Evolutionary conservation across 2,888 invertebrate genomes (phyloP), one percentile per base, ranked within the genome.

Genomic region (Allacma fusca): DNA sequence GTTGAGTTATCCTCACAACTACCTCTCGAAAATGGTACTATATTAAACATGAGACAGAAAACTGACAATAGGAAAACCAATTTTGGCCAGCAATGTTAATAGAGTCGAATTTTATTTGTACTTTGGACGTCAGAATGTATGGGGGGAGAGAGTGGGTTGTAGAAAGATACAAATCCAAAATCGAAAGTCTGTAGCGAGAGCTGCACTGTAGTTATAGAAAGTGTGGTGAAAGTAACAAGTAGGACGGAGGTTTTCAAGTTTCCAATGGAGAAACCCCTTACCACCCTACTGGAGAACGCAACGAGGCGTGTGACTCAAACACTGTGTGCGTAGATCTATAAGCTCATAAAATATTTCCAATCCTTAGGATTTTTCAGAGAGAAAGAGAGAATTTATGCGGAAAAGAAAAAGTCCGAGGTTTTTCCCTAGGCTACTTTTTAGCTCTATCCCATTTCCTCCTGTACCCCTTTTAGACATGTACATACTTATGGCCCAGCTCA

Each of bases 321-420:
- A 5, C 50, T 50, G 16, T 50, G n/a, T 5, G 4, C 16, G n/a
- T 50, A 50, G 50, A 50, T 50, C 9, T n/a, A 50, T 50, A 50
- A 50, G 50, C 50, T 50, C 50, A 50, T 50, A 50, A 50, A 50
- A 50, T 50, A 50, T 50, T 50, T 50, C 50, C 50, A 50, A 50
- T 50, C 50, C 50, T 50, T 50, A 12, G 50, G 50, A 50, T 50
- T 50, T 50, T 50, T 50, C 2, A 50, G 50, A 50, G 50, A 40
- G 50, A 50, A 50, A 50, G 2, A 50, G 50, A 50, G 50, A 50
- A 50, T 50, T 50, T 50, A 50, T 50, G 50, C n/a, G 50, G 50
- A 5, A 50, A 19, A 50, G 50, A 50, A 50, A 50, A 50, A 16
- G 50, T 50, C 50, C 50, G 50, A 50, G 50, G 50, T 50, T 50